Base-by-base conservation (phyloP, 2,113 vertebrate genomes). In the Epinephelus cyanopodus region DNA sequence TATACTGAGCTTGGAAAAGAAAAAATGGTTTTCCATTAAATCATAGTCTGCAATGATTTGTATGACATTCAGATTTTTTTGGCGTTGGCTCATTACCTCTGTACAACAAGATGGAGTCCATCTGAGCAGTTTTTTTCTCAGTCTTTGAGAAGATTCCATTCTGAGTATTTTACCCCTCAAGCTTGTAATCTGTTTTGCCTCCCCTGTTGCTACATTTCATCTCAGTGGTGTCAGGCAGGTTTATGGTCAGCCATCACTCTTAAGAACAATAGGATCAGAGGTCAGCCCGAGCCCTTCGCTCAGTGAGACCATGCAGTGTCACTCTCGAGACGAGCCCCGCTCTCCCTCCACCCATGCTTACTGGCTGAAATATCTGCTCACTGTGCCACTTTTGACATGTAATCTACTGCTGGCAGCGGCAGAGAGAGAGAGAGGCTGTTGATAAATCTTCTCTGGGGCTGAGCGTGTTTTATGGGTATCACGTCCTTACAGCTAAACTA, bases 311-410 rank as follows among this genome's bases (percentile, higher is more conserved):
- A 2, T 69, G 69, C 87, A 83, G 87, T 92, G 91, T 91, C 82
- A 29, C 84, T 84, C 76, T 19, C 0, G 39, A 83, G 87, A 84
- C 42, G 42, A 78, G 81, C 74, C 50, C 33, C 4, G 29, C 74
- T 65, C 63, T 73, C 75, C 65, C 61, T 47, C 77, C 50, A 0
- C 70, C 83, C 33, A 12, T 78, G 48, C 83, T 92, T 90, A 92
- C 84, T 91, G 87, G 75, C 88, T 92, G 86, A 94, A 92, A 94
- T 93, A 94, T 94, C 79, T 90, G 89, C 89, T 92, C 77, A 11
- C 81, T 62, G 74, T 76, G 86, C 84, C 78, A 83, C 91, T 88
- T 92, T 90, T 92, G 90, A 94, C 92, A 91, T 91, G 91, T 94
- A 91, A 94, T 94, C 92, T 91, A 91, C 79, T 79, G 78, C 87